Evolutionary conservation across 2,888 invertebrate species (phyloP).

Genomic region (Vandiemenella viatica): DNA sequence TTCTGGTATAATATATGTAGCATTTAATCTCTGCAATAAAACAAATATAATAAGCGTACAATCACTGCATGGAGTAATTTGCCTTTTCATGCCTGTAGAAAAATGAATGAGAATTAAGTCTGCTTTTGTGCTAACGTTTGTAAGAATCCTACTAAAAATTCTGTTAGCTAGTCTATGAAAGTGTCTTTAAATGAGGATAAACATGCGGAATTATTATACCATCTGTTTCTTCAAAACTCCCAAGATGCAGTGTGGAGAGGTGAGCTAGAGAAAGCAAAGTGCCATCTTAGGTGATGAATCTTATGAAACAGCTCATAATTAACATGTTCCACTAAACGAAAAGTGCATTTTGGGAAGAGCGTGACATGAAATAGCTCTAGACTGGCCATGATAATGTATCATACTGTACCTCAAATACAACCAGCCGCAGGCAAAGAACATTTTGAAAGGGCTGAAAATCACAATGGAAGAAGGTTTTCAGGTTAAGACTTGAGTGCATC

Average conservation of each 20-base stretch:
- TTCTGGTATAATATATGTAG: too few relatives aligned
- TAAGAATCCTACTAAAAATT: too few relatives aligned
- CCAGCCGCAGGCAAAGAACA: slow-evolving; percentile 77
- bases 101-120: too few relatives aligned
- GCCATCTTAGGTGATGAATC: not conserved
- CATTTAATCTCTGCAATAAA: too few relatives aligned
- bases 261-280: not conserved
- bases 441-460: slow-evolving; percentile 58
- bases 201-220: not conserved
- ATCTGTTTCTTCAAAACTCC: not conserved
- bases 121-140: too few relatives aligned
- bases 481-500: slow-evolving; percentile 15
- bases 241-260: not conserved
- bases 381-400: slow-evolving; percentile 18
- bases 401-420: slow-evolving; percentile 65
- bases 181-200: too few relatives aligned
- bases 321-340: not conserved
- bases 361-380: not conserved
- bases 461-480: slow-evolving; percentile 17
- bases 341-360: not conserved
- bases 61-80: too few relatives aligned
- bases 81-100: too few relatives aligned
- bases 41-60: too few relatives aligned
- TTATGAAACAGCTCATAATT: not conserved
- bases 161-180: too few relatives aligned